Percentiles rank a stretch among this genome's conserved stretches.
phyloP scores from a whole-genome alignment of 2,888 invertebrate species.

The Cheilosia vulpina region DNA sequence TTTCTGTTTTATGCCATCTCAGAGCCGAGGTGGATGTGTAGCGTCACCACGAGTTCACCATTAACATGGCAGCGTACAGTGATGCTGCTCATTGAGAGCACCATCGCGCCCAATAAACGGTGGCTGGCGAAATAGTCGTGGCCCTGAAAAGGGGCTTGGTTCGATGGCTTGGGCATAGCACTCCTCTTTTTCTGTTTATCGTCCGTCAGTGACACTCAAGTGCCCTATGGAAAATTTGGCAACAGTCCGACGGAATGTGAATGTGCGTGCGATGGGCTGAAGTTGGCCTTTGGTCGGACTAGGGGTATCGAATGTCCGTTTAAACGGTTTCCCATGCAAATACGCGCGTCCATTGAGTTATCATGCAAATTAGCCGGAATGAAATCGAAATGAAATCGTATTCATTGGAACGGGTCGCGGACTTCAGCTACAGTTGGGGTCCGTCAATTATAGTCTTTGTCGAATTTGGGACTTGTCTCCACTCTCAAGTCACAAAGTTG shows the following conservation, averaged over 20 bases:
- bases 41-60: conserved; percentile 66
- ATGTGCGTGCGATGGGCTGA: conserved; percentile 13
- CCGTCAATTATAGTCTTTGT: too few relatives aligned
- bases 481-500: too few relatives aligned
- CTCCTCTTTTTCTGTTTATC: conserved; percentile 46
- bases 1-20: conserved; percentile 52
- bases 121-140: conserved; percentile 70
- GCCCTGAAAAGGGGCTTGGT: conserved; percentile 73
- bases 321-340: conserved; percentile 67
- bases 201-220: conserved; percentile 24
- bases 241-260: conserved; percentile 38
- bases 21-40: conserved; percentile 70
- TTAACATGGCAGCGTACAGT: conserved; percentile 62
- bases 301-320: conserved; percentile 44
- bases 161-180: conserved; percentile 49
- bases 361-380: conserved; percentile 57
- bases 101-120: conserved; percentile 52
- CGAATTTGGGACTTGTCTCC: too few relatives aligned
- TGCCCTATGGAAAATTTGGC: conserved; percentile 28
- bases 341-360: conserved; percentile 50
- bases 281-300: conserved; percentile 15
- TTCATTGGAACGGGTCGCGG: background rate
- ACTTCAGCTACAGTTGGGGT: too few relatives aligned
- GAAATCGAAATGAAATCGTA: conserved; percentile 51
- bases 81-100: conserved; percentile 54